These are phyloP conservation scores for Syngnathus floridae DNA, from an alignment of 2,113 vertebrate genomes.

Conservation along the genomic window DNA sequence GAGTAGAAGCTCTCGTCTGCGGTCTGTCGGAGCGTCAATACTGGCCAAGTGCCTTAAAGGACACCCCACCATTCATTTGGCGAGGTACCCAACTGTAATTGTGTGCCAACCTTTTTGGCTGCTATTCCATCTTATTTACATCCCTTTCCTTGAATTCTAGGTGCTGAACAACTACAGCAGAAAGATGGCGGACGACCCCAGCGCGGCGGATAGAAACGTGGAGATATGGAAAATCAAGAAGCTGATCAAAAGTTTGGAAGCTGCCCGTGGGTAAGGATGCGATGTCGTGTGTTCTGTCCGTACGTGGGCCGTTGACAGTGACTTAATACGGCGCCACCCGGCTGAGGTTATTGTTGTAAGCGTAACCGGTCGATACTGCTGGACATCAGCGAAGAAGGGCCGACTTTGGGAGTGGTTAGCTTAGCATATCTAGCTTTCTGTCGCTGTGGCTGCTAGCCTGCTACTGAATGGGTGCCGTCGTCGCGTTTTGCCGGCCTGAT, in stretches of 20 bases:
- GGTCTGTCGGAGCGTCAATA: slow-evolving; percentile 32
- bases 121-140: slow-evolving; percentile 4
- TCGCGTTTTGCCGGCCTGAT: neutral
- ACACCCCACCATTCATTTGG: slow-evolving; percentile 34
- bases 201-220: slow-evolving; percentile 94
- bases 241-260: slow-evolving; percentile 96
- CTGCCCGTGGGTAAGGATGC: slow-evolving; percentile 83
- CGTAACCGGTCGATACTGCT: slow-evolving; percentile 48
- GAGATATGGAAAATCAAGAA: slow-evolving; percentile 99
- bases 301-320: too few species aligned
- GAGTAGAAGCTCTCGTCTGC: slow-evolving; percentile 30
- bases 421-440: slow-evolving; percentile 45
- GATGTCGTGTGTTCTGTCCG: neutral
- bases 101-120: neutral
- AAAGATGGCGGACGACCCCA: slow-evolving; percentile 99
- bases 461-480: slow-evolving; percentile 19
- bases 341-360: slow-evolving; percentile 5
- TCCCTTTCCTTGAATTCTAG: slow-evolving; percentile 44
- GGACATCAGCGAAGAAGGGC: slow-evolving; percentile 44
- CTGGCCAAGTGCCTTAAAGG: slow-evolving; percentile 49
- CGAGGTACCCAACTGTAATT: slow-evolving; percentile 23
- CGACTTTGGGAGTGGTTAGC: slow-evolving; percentile 70
- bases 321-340: accelerated
- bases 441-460: slow-evolving; percentile 29
- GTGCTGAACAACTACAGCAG: slow-evolving; percentile 72